Percentiles rank a stretch among this genome's conserved stretches.
These are phyloP conservation scores for Eubucco bourcierii DNA, from an alignment of 2,113 vertebrate genomes.

Conservation along the genomic window DNA sequence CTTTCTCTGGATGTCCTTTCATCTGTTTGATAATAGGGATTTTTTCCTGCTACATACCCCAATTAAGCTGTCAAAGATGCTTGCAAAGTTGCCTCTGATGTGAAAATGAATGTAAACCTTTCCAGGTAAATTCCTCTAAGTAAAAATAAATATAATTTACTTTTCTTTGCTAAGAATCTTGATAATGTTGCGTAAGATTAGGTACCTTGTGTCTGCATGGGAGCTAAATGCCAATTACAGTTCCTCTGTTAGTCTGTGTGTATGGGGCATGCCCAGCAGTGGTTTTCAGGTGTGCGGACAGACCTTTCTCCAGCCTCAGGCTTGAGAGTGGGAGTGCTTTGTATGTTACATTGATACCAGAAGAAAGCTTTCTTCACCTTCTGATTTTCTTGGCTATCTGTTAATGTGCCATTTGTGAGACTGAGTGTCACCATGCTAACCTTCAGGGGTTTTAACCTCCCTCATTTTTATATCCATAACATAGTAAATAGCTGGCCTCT, in stretches of 20 bases:
- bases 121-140: not conserved
- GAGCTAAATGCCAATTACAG: not conserved
- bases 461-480: not conserved
- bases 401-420: not conserved
- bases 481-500: conserved; percentile 25
- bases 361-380: not conserved
- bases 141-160: not conserved
- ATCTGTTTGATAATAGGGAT: not conserved
- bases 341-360: not conserved
- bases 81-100: not conserved
- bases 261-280: not conserved
- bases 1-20: not conserved
- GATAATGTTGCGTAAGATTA: not conserved
- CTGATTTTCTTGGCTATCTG: not conserved
- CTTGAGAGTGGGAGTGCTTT: not conserved
- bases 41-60: not conserved
- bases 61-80: not conserved
- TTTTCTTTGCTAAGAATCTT: not conserved
- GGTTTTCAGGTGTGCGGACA: not conserved
- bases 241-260: not conserved
- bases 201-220: not conserved
- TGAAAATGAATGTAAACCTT: not conserved
- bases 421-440: not conserved
- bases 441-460: not conserved
- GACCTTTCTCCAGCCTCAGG: not conserved